Evolutionary conservation across 2,113 vertebrate genomes (phyloP), one percentile per base, ranked within the genome.

Genomic region (Rafetus swinhoei): DNA sequence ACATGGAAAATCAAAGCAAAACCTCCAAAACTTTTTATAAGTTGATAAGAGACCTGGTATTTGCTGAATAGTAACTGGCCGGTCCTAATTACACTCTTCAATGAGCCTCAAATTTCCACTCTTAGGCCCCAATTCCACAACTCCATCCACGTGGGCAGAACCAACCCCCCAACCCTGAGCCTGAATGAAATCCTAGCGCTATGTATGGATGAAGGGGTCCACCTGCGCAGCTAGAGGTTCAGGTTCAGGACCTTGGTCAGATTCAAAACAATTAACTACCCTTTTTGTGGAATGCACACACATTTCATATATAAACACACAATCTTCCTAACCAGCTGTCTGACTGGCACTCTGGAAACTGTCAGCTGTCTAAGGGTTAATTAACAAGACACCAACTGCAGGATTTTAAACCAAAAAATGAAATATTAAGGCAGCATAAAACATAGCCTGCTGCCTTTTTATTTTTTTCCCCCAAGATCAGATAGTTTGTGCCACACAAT

Each of bases 121-220:
- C 35, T 45, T 5, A 39, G 19, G 35, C 39, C 18, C 10, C 10
- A 10, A 76, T 45, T 22, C 74, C 39, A 50, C 74, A 77, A 24
- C 11, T 50, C 24, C 24, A 77, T 77, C 39, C 74, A 45, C 27
- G 9, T 35, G 18, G 18, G 62, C 7, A 69, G 29, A 69, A 14
- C 16, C 32, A 2, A 4, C 11, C 7, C 18, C 22, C 5, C 9
- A 8, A 0, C 5, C 6, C 24, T 12, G 3, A 25, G 22, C 24
- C 39, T 77, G 35, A 50, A 6, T 24, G 74, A 77, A 50, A 50
- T 50, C 39, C 24, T 50, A 77, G 12, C 6, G 13, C 21, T 50
- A 7, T 77, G 22, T 12, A 25, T 4, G 1, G 39, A 39, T 7
- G 39, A 50, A 15, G 39, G 74, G 35, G 39, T 2, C 39, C 50